Percentiles rank a stretch among this genome's conserved stretches.
phyloP scores from a whole-genome alignment of 1,140 invertebrate species.

The Pogonomyrmex barbatus region DNA sequence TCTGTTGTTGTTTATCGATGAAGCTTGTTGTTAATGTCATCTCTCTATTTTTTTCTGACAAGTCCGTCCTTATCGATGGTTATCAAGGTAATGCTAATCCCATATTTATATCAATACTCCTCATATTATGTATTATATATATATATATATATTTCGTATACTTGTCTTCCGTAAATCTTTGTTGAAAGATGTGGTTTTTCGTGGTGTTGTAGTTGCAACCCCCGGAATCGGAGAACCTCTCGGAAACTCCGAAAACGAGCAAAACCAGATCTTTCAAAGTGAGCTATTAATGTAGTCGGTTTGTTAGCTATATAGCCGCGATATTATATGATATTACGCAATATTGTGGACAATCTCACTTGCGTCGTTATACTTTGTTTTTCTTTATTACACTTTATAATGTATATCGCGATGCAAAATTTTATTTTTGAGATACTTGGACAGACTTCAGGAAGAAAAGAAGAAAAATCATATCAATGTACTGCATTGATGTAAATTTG shows the following conservation, averaged over 20 bases:
- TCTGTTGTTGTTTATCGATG: constrained; percentile 84
- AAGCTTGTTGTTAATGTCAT: constrained; percentile 86
- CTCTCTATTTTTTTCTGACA: constrained; percentile 86
- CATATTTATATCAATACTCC: constrained; percentile 86
- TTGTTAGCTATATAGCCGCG: constrained; percentile 78
- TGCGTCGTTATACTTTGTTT: constrained; percentile 66
- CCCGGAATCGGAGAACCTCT: background rate
- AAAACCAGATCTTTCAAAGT: constrained; percentile 81
- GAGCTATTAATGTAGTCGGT: constrained; percentile 78
- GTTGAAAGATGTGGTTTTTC: constrained; percentile 81
- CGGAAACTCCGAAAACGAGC: background rate
- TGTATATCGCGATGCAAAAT: constrained; percentile 14
- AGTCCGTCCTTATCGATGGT: constrained; percentile 86
- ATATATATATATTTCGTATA: constrained; percentile 76
- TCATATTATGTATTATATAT: constrained; percentile 77
- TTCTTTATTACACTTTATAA: constrained; percentile 62
- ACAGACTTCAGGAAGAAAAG: background rate
- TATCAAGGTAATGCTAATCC: constrained; percentile 86
- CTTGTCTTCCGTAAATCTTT: constrained; percentile 80
- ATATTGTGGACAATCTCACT: constrained; percentile 75
- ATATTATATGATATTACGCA: constrained; percentile 47
- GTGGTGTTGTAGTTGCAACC: background rate
- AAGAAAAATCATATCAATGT: constrained; percentile 7
- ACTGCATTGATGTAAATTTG: constrained; percentile 13
- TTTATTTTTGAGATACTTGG: constrained; percentile 19